Base-by-base conservation (phyloP, 2,888 invertebrate genomes). In the Nemotelus nigrinus region DNA sequence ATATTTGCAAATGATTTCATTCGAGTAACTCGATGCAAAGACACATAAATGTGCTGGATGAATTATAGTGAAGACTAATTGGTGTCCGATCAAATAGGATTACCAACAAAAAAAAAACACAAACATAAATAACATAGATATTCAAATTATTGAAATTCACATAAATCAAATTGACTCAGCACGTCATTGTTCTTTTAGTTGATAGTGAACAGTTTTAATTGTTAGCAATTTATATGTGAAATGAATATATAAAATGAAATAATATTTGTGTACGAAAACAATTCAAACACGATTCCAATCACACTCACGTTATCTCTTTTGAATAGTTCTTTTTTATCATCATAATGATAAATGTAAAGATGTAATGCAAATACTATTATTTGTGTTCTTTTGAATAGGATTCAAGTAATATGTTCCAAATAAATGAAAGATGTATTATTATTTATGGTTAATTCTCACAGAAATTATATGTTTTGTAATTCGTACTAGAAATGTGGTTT, bases 401-500 rank as follows among this genome's bases (percentile, higher is more conserved):
- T 45, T 47, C 65, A 65, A 65, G 65, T 47, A 65, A 65, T 65
- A 47, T 47, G 65, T 65, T 65, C 47, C 65, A 65, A 65, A 65
- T 47, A 41, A 65, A 65, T 6, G 50, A 65, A 65, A 45, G 44
- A 65, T 65, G 65, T 65, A 65, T 65, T 65, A 65, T 65, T 47
- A 65, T 65, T 65, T 65, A 47, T 65, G 45, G 65, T 44, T 65
- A 47, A 65, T 45, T 65, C 45, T 65, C 65, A 47, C 65, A 65
- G 3, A 44, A 65, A 65, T 65, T 65, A 65, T 65, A 65, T 65
- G 65, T 65, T 65, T 65, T 65, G 65, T 65, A 65, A 65, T 65
- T 65, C 65, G 45, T 65, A 65, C 65, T 65, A 65, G 63, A 25
- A 63, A 65, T n/a, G 63, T 43, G 39, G 63, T 63, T 63, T 63